Evolutionary conservation across 1,140 invertebrate species (phyloP), one percentile per base, ranked within the genome.

Genomic region (Leptinotarsa undecemlineata): DNA sequence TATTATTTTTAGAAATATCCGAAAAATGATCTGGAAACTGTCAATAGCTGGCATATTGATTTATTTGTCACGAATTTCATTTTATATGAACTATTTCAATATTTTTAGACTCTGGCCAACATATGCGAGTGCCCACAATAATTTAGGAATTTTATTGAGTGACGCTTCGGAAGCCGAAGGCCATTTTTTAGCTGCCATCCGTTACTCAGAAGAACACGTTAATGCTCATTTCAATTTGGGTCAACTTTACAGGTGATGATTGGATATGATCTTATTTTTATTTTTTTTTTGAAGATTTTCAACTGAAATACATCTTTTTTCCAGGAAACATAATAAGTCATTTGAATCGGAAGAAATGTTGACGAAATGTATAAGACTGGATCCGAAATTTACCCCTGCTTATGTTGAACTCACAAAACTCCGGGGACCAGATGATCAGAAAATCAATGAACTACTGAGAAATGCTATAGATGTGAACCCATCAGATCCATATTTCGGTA

Each of bases 91-190:
- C 0, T 11, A 11, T 42, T 42, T 42, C 33, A 42, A 42, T 42
- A 72, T 76, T 88, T 88, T 62, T 84, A 96, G 95, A 82, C 83
- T 96, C 70, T 96, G 94, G 92, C 94, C 94, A 23, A 89, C 90
- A 20, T 95, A 96, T 84, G 92, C 94, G 0, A 95, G 94, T 82
- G 94, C 94, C 0, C 93, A 95, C 84, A 96, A 96, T 83, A 97
- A 97, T 86, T 88, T 96, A 42, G 95, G 94, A 15, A 95, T 94
- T 0, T 83, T 96, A 72, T 88, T 96, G 66, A 85, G 87, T 15
- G 90, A 91, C 57, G 84, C 86, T 5, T 87, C 88, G 8, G 88
- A 91, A 80, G 93, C 94, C 4, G 93, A 95, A 82, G 83, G 88
- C 66, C 93, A 95, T 82, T 96, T 95, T 85, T 85, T 92, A 73